Conservation (phyloP, 64 coral and sea anemone genomes). For the Platygyra sinensis region DNA sequence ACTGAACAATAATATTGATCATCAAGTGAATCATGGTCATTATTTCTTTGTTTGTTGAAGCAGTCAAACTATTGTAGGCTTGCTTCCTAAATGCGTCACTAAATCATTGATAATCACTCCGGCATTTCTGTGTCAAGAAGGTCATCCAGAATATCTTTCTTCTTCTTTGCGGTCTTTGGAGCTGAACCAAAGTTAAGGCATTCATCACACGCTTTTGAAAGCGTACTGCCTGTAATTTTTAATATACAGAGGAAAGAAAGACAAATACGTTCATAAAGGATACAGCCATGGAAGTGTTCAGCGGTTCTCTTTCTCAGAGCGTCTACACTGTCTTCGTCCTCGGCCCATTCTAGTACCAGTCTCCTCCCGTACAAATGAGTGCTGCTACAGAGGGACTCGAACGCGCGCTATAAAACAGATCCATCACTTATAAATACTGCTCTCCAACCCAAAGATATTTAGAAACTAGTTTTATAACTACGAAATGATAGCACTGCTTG, state of each 20-base stretch:
- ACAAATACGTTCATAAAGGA: conserved; percentile 47
- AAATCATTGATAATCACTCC: conserved; percentile 2
- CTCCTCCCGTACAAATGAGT: conserved; percentile 96
- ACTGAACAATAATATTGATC: too few relatives aligned
- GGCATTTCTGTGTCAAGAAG: conserved; percentile 20
- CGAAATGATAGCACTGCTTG: background rate
- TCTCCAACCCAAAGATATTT: background rate
- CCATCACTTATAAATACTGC: background rate
- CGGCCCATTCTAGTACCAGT: conserved; percentile 95
- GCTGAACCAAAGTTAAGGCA: conserved; percentile 32
- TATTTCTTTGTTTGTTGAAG: too few relatives aligned
- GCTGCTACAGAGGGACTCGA: conserved; percentile 87
- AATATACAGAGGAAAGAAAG: background rate
- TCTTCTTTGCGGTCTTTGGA: conserved; percentile 12
- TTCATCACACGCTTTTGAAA: background rate
- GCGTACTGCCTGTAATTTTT: background rate
- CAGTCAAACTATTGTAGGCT: too few relatives aligned
- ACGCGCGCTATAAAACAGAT: conserved; percentile 77
- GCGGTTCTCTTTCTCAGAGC: conserved; percentile 94
- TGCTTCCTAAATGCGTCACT: too few relatives aligned
- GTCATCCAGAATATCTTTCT: conserved; percentile 45
- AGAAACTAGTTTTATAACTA: background rate
- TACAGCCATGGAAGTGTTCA: conserved; percentile 94
- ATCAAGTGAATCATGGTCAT: too few relatives aligned
- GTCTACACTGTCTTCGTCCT: conserved; percentile 90